These are phyloP conservation scores for Eupeodes latifasciatus DNA, from an alignment of 2,888 invertebrate genomes.

Conservation along the genomic window DNA sequence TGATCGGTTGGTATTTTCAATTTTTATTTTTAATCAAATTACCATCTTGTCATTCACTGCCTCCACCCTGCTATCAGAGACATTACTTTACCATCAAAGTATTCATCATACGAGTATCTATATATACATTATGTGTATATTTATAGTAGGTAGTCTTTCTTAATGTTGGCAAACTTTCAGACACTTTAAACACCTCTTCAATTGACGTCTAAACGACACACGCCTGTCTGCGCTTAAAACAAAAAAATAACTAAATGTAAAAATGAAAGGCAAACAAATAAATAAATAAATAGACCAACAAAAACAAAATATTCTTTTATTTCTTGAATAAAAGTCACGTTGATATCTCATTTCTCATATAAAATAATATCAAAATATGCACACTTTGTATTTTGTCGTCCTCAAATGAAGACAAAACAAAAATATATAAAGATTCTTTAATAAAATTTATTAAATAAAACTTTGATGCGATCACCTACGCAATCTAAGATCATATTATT, in stretches of 20 bases:
- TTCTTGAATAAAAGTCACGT: constrained; percentile 24
- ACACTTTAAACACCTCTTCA: constrained; percentile 73
- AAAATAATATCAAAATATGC: constrained; percentile 27
- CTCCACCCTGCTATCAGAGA: constrained; percentile 33
- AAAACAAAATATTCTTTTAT: neutral
- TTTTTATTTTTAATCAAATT: constrained; percentile 51
- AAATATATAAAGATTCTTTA: constrained; percentile 17
- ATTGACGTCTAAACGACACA: constrained; percentile 75
- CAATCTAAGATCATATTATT: constrained; percentile 50
- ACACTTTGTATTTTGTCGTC: constrained; percentile 51
- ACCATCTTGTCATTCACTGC: constrained; percentile 24
- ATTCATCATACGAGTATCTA: constrained; percentile 24
- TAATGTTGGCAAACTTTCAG: constrained; percentile 66
- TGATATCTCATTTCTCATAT: constrained; percentile 42
- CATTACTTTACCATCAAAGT: constrained; percentile 47
- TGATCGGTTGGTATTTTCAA: neutral
- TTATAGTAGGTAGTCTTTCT: neutral
- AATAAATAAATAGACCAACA: constrained; percentile 13
- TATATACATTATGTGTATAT: neutral
- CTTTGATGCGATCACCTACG: constrained; percentile 46
- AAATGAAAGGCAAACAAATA: constrained; percentile 41
- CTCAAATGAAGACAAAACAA: constrained; percentile 18
- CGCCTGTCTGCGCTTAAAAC: constrained; percentile 53
- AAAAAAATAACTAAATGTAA: constrained; percentile 43
- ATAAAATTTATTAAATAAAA: constrained; percentile 34